Conservation (phyloP, 2,113 vertebrate genomes). For the Cavia aperea region DNA sequence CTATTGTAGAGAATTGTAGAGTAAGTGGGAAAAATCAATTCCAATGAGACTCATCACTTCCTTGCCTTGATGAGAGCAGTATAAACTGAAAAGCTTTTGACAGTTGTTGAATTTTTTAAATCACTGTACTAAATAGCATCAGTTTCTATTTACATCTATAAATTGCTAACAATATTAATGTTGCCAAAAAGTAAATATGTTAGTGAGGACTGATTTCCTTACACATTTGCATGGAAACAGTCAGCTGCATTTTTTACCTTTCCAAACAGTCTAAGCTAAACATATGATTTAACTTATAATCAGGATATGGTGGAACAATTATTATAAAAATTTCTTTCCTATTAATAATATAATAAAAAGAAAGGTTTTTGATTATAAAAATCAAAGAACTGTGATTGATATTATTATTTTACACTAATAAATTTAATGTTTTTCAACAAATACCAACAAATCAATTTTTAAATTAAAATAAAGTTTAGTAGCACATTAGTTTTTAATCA, state of each 20-base stretch:
- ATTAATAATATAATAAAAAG: conserved; percentile 53
- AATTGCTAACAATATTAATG: conserved; percentile 54
- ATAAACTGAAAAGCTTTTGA: conserved; percentile 24
- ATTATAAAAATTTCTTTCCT: conserved; percentile 60
- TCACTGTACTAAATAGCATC: conserved; percentile 1
- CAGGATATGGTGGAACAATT: conserved; percentile 61
- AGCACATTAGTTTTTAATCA: background rate
- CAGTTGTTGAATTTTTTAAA: background rate
- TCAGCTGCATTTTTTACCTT: conserved; percentile 56
- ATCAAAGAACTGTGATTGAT: background rate
- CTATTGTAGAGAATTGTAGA: background rate
- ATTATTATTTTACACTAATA: background rate
- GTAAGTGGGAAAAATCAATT: conserved; percentile 22
- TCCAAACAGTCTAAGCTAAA: conserved; percentile 36
- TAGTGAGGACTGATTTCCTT: conserved; percentile 46
- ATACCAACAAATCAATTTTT: background rate
- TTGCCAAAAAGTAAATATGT: conserved; percentile 60
- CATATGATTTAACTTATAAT: conserved; percentile 66
- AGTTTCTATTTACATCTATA: conserved; percentile 58
- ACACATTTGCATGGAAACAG: conserved; percentile 19
- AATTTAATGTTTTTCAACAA: background rate
- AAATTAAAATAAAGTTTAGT: background rate
- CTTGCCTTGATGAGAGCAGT: conserved; percentile 5
- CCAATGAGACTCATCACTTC: background rate
- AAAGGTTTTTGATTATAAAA: background rate